phyloP scores from a whole-genome alignment of 2,797 vertebrate genomes.

The Girardinus metallicus region DNA sequence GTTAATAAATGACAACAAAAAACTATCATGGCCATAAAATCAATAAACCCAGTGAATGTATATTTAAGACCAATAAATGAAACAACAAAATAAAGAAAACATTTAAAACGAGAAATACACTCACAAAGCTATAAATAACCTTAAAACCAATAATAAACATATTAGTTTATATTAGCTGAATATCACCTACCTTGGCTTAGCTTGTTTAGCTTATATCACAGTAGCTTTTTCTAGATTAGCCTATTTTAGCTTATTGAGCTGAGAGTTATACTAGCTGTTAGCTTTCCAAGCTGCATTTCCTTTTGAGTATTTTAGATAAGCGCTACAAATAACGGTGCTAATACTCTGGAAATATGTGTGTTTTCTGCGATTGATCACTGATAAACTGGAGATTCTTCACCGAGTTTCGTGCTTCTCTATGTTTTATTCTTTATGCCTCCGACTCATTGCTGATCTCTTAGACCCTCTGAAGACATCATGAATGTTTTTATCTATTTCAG shows the following conservation, averaged over 20 bases:
- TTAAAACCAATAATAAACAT: not conserved
- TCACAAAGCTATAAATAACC: not conserved
- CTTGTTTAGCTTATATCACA: too few relatives aligned
- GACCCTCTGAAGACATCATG: not conserved
- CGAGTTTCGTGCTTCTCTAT: not conserved
- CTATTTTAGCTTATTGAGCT: too few relatives aligned
- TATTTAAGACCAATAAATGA: not conserved
- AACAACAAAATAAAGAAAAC: not conserved
- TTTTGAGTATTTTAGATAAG: too few relatives aligned
- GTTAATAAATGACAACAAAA: not conserved
- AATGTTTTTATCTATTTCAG: not conserved
- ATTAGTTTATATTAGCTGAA: too few relatives aligned
- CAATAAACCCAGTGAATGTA: not conserved
- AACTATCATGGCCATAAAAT: not conserved
- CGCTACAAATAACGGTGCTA: too few relatives aligned
- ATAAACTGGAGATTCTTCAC: too few relatives aligned
- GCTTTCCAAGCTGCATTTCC: too few relatives aligned
- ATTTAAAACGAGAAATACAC: not conserved
- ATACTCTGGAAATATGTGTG: too few relatives aligned
- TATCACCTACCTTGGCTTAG: too few relatives aligned
- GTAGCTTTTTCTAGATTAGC: too few relatives aligned
- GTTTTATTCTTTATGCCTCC: not conserved
- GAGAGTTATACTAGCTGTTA: too few relatives aligned
- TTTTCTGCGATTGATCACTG: too few relatives aligned
- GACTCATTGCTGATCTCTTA: not conserved